Evolutionary conservation across 1,140 invertebrate species (phyloP).

Genomic region (Aphelenchoides besseyi): DNA sequence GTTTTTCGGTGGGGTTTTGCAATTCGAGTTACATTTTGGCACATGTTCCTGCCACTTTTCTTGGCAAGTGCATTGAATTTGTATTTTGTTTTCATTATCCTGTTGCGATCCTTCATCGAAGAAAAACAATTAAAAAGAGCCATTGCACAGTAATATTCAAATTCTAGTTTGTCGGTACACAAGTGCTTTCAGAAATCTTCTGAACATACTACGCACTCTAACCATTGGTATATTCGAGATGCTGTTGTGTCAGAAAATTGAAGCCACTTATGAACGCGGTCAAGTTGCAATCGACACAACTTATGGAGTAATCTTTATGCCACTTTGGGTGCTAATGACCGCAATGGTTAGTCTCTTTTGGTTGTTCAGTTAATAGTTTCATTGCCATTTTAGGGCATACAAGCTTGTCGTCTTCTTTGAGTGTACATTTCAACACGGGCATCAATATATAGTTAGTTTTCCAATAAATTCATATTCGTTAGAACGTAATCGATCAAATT

Average conservation of each 20-base stretch:
- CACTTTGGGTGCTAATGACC: constrained; percentile 23
- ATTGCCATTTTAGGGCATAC: constrained; percentile 21
- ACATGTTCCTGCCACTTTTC: constrained; percentile 32
- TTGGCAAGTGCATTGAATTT: constrained; percentile 28
- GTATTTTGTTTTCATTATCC: constrained; percentile 36
- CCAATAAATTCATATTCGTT: neutral
- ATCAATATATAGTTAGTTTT: neutral
- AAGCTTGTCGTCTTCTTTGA: constrained; percentile 30
- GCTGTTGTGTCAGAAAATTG: constrained; percentile 37
- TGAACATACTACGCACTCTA: constrained; percentile 32
- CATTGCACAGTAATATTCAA: constrained; percentile 12
- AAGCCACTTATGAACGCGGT: constrained; percentile 33
- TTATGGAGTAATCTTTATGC: constrained; percentile 29
- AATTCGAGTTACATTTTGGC: constrained; percentile 26
- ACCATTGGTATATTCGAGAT: constrained; percentile 27
- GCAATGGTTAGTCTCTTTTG: neutral
- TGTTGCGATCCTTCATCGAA: constrained; percentile 25
- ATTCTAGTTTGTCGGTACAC: constrained; percentile 6
- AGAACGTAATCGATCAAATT: too few species aligned
- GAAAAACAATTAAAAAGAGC: constrained; percentile 29
- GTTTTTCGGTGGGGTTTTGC: constrained; percentile 7
- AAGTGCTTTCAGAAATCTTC: constrained; percentile 26
- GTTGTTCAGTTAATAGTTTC: constrained; percentile 5
- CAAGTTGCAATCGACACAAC: constrained; percentile 30
- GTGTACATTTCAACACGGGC: neutral